A percentile compares a stretch with the other conserved stretches of the same genome.
These are phyloP conservation scores for Megalonaias nervosa DNA, from an alignment of 1,140 invertebrate genomes.

Conservation along the genomic window DNA sequence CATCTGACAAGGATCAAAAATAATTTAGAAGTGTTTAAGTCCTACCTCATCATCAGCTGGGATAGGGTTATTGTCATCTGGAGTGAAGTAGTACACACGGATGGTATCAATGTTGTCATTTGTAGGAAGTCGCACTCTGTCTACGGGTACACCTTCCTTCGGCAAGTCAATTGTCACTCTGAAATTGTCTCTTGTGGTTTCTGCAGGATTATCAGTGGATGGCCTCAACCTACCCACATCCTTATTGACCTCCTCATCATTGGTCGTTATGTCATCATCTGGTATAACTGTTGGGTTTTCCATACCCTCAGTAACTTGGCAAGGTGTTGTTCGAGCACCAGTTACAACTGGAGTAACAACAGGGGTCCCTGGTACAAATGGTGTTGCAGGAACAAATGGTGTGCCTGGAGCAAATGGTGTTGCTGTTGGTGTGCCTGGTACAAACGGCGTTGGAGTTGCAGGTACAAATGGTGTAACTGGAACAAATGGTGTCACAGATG, in stretches of 20 bases:
- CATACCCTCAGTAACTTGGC: conserved; percentile 9
- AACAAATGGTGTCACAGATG: background rate
- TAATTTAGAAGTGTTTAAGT: background rate
- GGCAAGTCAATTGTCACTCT: conserved; percentile 28
- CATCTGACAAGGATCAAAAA: too few species aligned
- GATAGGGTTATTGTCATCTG: background rate
- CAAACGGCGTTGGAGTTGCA: too few species aligned
- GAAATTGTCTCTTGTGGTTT: conserved; percentile 15
- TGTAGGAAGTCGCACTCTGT: conserved; percentile 16
- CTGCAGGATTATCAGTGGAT: conserved; percentile 5
- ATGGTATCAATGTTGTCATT: conserved; percentile 20
- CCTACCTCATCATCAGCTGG: conserved; percentile 3
- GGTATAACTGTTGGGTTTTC: conserved; percentile 2
- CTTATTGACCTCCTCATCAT: conserved; percentile 16
- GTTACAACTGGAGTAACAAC: background rate
- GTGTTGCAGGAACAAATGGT: too few species aligned
- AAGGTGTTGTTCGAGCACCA: conserved; percentile 1
- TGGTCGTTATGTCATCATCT: background rate
- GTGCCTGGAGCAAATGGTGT: too few species aligned
- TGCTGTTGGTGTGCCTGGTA: too few species aligned
- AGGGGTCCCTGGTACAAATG: background rate
- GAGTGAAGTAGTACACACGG: conserved; percentile 8
- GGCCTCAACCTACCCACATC: conserved; percentile 13
- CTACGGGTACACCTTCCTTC: conserved; percentile 1
- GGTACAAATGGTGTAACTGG: too few species aligned